Percentiles rank a stretch among this genome's conserved stretches.
Evolutionary conservation across 1,140 invertebrate species (phyloP).

Genomic region (Luehdorfia chinensis): DNA sequence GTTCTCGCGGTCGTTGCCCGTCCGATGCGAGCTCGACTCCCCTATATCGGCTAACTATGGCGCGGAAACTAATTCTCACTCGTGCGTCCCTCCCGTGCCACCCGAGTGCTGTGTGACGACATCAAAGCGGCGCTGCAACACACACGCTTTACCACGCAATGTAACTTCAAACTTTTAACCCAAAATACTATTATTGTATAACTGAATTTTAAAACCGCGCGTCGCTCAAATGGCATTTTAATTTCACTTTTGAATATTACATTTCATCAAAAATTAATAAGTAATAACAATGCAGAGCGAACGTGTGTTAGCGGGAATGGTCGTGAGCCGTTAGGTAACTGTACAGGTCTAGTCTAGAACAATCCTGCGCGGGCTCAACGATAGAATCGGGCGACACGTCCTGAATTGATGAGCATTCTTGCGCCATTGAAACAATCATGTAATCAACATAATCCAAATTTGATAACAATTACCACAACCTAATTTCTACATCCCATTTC

Average conservation of each 20-base stretch:
- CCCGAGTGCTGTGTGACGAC: too few relatives aligned
- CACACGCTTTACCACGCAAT: too few relatives aligned
- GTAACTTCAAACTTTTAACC: too few relatives aligned
- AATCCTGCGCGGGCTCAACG: slow-evolving; percentile 55
- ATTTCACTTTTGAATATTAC: too few relatives aligned
- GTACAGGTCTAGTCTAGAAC: slow-evolving; percentile 69
- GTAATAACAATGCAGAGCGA: slow-evolving; percentile 54
- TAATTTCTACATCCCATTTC: neutral
- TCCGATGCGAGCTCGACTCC: slow-evolving; percentile 59
- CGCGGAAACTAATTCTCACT: slow-evolving; percentile 58
- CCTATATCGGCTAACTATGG: slow-evolving; percentile 66
- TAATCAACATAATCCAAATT: slow-evolving; percentile 6
- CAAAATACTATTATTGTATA: too few relatives aligned
- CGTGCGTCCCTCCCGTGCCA: too few relatives aligned
- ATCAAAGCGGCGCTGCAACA: too few relatives aligned
- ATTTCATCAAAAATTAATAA: slow-evolving; percentile 43
- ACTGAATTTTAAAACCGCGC: too few relatives aligned
- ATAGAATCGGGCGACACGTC: slow-evolving; percentile 66
- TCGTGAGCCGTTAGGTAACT: slow-evolving; percentile 68
- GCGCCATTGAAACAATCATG: slow-evolving; percentile 18
- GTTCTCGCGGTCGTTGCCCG: slow-evolving; percentile 72
- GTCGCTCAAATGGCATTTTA: too few relatives aligned
- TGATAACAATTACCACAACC: neutral
- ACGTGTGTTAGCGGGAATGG: slow-evolving; percentile 67
- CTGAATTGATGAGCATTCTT: slow-evolving; percentile 64